Base-by-base conservation (phyloP, 1,140 invertebrate species). In the Drosophila pallidifrons region DNA sequence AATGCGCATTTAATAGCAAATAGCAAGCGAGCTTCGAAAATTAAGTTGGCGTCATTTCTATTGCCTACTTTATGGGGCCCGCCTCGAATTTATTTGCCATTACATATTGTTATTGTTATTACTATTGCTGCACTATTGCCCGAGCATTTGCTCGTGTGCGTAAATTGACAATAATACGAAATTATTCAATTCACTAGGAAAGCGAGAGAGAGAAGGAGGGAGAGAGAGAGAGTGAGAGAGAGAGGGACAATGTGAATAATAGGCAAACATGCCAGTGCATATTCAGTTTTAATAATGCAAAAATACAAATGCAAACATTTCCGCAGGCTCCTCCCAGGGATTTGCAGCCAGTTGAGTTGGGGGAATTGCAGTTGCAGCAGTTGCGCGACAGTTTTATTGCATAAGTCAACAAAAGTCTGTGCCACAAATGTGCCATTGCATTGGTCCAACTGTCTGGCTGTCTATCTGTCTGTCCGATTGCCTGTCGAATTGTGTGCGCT, bases 271-370 rank as follows among this genome's bases (percentile, higher is more conserved):
- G 68, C 60, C 77, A 78, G 52, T 79, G 66, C 86, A 89, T 89
- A 90, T 89, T 90, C 85, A 81, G 81, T 89, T 89, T 89, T 89
- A 89, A 89, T 89, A 89, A 89, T 89, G 85, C 85, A 89, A 70
- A 89, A 81, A 89, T 89, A 89, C 86, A 85, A 89, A 89, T 85
- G 86, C 86, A 90, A 89, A 89, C 85, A 89, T 90, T 81, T 89
- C 81, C 85, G 85, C 81, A 70, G 78, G 69, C 65, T 75, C 65
- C 46, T 47, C 47, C 45, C 55, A 78, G 66, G 80, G 76, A 81
- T 66, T 79, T 76, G 67, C 43, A 51, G 46, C 68, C 45, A 10
- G 7, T 25, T 25, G 7, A 47, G 41, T 41, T 55, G 60, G 30
- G 69, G 61, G 38, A 73, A 82, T 82, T 81, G 80, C 63, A 43